Conservation (phyloP, 2,113 vertebrate genomes). For the Oceanites oceanicus region DNA sequence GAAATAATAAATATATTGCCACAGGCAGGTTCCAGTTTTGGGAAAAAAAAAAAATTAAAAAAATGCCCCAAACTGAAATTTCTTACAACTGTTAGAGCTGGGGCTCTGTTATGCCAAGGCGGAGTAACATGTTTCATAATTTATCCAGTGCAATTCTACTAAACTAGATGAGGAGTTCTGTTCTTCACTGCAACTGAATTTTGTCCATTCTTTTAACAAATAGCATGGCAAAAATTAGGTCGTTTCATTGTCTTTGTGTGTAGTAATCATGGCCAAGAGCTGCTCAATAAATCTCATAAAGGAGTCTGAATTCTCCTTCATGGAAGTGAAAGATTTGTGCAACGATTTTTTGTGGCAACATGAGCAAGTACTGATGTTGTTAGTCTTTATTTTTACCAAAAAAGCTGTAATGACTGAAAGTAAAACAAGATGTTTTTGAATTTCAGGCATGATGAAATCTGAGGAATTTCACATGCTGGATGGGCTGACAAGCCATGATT, state of each 20-base stretch:
- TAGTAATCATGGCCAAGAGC: not conserved
- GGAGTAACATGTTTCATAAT: not conserved
- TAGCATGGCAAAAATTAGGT: not conserved
- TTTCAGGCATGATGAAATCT: not conserved
- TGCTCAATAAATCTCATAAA: not conserved
- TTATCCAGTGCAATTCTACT: not conserved
- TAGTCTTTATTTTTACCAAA: not conserved
- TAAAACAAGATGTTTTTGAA: constrained; percentile 16
- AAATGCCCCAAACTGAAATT: not conserved
- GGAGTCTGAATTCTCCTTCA: not conserved
- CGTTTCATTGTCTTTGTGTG: not conserved
- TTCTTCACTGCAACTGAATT: not conserved
- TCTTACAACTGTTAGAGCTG: not conserved
- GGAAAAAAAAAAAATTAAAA: not conserved
- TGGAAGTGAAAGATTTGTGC: not conserved
- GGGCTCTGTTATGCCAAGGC: not conserved
- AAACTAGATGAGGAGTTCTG: not conserved
- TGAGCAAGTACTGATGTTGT: not conserved
- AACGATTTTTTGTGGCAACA: not conserved
- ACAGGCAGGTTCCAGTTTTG: not conserved
- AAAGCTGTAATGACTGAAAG: not conserved
- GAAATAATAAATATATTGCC: not conserved
- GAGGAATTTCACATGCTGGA: not conserved
- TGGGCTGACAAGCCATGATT: not conserved
- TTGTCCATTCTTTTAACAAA: not conserved